These are phyloP conservation scores for Saiga tatarica DNA, from an alignment of 2,113 vertebrate species.

Conservation along the genomic window DNA sequence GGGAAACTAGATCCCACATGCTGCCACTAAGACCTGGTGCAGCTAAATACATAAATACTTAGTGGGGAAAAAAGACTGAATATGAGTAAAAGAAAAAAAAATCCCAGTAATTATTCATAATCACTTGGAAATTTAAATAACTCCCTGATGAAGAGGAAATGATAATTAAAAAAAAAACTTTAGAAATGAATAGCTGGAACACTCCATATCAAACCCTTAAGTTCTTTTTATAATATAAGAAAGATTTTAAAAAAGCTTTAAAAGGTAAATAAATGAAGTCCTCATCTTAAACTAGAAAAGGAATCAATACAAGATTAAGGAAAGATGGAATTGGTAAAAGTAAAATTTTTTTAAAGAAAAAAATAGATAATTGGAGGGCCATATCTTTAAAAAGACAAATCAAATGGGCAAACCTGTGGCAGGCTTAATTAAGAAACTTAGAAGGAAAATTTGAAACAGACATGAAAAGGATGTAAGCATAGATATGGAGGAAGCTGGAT, in stretches of 20 bases:
- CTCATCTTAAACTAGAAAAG: neutral
- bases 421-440: neutral
- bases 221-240: neutral
- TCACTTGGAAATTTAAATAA: neutral
- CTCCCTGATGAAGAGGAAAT: neutral
- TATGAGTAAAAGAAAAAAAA: neutral
- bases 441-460: neutral
- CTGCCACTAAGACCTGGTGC: neutral
- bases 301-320: neutral
- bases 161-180: neutral
- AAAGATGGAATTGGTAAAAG: neutral
- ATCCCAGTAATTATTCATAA: neutral
- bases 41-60: neutral
- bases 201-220: neutral
- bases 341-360: neutral
- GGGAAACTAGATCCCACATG: neutral
- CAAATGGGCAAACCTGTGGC: neutral
- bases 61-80: neutral
- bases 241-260: neutral
- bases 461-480: neutral
- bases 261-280: neutral
- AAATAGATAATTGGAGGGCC: neutral
- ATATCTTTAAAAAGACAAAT: slow-evolving; percentile 12
- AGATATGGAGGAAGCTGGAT: neutral
- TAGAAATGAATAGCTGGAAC: neutral